Percentiles rank a stretch among this genome's conserved stretches.
These are phyloP conservation scores for Calliopsis andreniformis DNA, from an alignment of 1,140 invertebrate species.

Conservation along the genomic window DNA sequence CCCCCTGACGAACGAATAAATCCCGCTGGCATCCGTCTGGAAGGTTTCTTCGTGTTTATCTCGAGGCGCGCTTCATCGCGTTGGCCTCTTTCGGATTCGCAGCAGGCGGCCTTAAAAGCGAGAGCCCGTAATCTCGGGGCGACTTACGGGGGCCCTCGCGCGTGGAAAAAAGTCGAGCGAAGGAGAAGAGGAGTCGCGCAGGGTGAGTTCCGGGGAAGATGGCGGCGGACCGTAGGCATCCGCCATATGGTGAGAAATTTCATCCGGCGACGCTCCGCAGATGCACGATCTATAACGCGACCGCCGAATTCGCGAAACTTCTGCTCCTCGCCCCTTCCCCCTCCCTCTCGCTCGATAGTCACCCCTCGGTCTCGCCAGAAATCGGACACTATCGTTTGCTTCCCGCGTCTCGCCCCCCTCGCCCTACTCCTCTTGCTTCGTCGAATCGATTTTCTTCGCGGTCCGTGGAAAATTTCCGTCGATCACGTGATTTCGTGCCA, in stretches of 20 bases:
- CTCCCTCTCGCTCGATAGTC: neutral
- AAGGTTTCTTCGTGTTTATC: slow-evolving; percentile 65
- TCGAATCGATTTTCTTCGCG: no score
- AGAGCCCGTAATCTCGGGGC: slow-evolving; percentile 68
- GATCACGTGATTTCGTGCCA: no score
- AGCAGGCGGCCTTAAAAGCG: slow-evolving; percentile 69
- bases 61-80: slow-evolving; percentile 47
- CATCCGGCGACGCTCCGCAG: slow-evolving; percentile 15
- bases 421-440: no score
- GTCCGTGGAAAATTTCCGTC: no score
- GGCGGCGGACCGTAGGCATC: slow-evolving; percentile 38
- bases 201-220: slow-evolving; percentile 47
- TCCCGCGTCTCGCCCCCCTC: no score
- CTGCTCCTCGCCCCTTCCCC: no score
- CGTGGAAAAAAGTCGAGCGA: slow-evolving; percentile 29
- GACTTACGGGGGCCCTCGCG: slow-evolving; percentile 46
- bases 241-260: slow-evolving; percentile 47
- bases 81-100: slow-evolving; percentile 68
- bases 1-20: slow-evolving; percentile 31
- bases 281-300: slow-evolving; percentile 25
- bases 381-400: neutral
- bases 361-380: neutral
- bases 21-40: slow-evolving; percentile 50
- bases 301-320: neutral
- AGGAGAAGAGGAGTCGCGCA: neutral